Percentiles rank a stretch among this genome's conserved stretches.
Evolutionary conservation across 2,113 vertebrate genomes (phyloP).

Genomic region (Cnemophilus loriae): DNA sequence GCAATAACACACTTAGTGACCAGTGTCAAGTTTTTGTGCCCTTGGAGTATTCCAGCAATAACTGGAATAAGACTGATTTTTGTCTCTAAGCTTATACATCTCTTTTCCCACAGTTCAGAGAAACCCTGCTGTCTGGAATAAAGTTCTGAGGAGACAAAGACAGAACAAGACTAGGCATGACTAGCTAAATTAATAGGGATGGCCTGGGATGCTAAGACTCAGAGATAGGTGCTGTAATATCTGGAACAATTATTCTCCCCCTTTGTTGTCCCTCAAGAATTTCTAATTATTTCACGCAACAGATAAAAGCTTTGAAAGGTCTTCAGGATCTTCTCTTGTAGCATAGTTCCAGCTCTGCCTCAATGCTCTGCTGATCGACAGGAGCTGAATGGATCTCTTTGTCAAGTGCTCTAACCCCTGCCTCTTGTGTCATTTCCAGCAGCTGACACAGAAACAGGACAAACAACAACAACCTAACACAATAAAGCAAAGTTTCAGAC

Average conservation of each 20-base stretch:
- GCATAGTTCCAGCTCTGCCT: background rate
- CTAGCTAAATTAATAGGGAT: background rate
- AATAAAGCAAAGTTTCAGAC: slow-evolving; percentile 15
- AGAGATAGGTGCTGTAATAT: background rate
- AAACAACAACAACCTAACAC: background rate
- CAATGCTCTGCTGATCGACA: background rate
- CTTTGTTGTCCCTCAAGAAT: background rate
- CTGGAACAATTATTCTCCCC: background rate
- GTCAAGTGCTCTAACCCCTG: background rate
- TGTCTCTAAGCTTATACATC: background rate
- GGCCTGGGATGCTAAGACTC: background rate
- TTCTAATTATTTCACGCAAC: background rate
- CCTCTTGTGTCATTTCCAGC: slow-evolving; percentile 42
- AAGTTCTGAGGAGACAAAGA: background rate
- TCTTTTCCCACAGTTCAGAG: background rate
- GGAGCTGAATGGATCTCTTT: slow-evolving; percentile 20
- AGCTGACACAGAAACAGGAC: slow-evolving; percentile 30
- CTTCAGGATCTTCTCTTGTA: background rate
- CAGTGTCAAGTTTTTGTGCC: background rate
- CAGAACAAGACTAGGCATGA: background rate
- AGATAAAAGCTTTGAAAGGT: background rate
- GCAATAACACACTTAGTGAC: background rate
- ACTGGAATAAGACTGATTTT: slow-evolving; percentile 3
- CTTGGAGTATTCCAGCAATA: slow-evolving; percentile 12
- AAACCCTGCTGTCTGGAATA: background rate